Evolutionary conservation across 2,797 vertebrate species (phyloP), one percentile per base, ranked within the genome.

Genomic region (Acanthurus leucopareius): DNA sequence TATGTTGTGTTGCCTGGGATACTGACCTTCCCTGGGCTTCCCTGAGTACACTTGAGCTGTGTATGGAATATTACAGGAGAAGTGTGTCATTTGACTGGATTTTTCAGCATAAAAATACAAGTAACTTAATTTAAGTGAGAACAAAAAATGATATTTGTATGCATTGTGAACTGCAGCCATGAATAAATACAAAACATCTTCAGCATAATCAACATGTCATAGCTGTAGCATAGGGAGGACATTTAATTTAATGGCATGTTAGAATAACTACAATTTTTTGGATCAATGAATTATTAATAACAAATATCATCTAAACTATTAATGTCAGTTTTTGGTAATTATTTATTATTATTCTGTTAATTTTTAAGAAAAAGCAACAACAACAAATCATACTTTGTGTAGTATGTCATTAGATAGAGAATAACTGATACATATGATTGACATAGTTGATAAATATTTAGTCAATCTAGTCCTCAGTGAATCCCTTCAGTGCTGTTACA

Each of bases 11-110:
- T 93, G 92, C 89, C 92, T 93, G 91, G 91, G 91, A 93, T 93
- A 93, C 92, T 93, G 92, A 93, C 92, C 92, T 93, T 93, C 92
- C 92, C 92, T 93, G 91, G 92, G 91, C 90, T 93, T 93, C 88
- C 92, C 92, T 93, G 91, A 92, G 92, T 93, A 93, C 91, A 93
- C 92, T 93, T 93, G 91, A 93, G 92, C 92, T 93, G 92, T 92
- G 91, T 92, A 86, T 93, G 91, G 90, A 93, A 93, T 92, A 93
- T 93, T 93, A 93, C 92, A 93, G 89, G 86, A 93, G 84, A 93
- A 92, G 90, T 89, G 91, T 90, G 92, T 93, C 92, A 93, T 84
- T 93, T 69, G 84, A 91, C 86, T 90, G 88, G 77, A 85, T 80
- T 92, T 91, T 81, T 88, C 88, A 91, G 88, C 91, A 93, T 92